These are phyloP conservation scores for Smutsia temminckii DNA, from an alignment of 2,797 vertebrate species.

Conservation along the genomic window DNA sequence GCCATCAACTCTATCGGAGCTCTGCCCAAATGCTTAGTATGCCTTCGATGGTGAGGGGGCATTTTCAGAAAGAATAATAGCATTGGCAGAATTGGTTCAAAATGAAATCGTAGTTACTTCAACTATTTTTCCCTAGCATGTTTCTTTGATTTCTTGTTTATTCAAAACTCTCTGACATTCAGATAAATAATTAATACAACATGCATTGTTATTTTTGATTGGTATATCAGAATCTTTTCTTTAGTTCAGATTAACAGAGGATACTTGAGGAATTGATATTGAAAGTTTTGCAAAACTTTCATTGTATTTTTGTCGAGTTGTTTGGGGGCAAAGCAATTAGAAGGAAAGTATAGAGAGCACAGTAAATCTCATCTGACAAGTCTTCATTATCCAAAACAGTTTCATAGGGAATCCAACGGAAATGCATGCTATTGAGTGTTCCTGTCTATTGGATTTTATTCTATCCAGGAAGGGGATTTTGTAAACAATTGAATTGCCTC, in stretches of 20 bases:
- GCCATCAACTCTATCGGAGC: background rate
- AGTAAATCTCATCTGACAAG: background rate
- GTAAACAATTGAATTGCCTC: background rate
- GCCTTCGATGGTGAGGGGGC: background rate
- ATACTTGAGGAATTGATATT: background rate
- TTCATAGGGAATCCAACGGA: background rate
- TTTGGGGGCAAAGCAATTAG: slow-evolving; percentile 34
- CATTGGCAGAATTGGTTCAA: background rate
- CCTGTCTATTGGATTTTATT: background rate
- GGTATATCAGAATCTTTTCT: background rate
- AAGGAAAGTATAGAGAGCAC: background rate
- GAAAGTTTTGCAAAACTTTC: background rate
- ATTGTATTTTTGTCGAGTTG: background rate
- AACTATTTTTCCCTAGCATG: background rate
- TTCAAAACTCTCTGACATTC: background rate
- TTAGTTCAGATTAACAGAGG: slow-evolving; percentile 42
- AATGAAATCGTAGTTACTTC: slow-evolving; percentile 2
- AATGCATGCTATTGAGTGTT: background rate
- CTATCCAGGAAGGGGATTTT: background rate
- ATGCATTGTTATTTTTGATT: background rate
- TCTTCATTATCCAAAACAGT: background rate
- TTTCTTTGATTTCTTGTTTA: background rate
- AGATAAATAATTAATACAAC: background rate
- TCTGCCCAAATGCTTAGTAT: background rate
- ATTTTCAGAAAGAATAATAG: slow-evolving; percentile 1